These are phyloP conservation scores for Cheilosia variabilis DNA, from an alignment of 2,888 invertebrate genomes.

Conservation along the genomic window DNA sequence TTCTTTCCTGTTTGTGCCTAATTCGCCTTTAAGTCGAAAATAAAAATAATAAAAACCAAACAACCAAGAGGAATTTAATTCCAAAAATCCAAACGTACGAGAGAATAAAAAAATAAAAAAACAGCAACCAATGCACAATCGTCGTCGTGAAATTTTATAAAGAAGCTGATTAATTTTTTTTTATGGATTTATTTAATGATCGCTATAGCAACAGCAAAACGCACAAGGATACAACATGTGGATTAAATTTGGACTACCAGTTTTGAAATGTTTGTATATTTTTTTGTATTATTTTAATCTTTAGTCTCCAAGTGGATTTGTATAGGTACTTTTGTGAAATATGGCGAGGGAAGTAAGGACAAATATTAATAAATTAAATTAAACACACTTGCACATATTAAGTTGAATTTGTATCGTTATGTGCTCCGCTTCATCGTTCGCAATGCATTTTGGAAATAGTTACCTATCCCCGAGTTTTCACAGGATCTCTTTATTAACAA, in stretches of 20 bases:
- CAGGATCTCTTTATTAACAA: no score
- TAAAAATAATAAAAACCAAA: not conserved
- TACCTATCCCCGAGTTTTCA: no score
- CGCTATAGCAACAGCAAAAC: slow-evolving; percentile 6
- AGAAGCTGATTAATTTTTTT: slow-evolving; percentile 21
- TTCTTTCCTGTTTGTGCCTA: slow-evolving; percentile 60
- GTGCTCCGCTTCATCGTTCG: no score
- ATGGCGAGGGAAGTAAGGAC: slow-evolving; percentile 46
- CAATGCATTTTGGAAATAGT: no score
- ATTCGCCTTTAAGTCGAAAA: slow-evolving; percentile 55
- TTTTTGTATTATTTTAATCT: slow-evolving; percentile 7
- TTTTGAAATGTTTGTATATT: slow-evolving; percentile 69
- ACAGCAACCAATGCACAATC: slow-evolving; percentile 5
- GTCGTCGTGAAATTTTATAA: slow-evolving; percentile 18
- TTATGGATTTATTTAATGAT: slow-evolving; percentile 63
- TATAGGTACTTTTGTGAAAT: not conserved
- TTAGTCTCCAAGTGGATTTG: not conserved
- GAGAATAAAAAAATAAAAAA: not conserved
- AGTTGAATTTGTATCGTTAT: no score
- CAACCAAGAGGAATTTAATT: not conserved
- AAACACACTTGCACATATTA: no score
- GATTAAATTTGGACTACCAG: slow-evolving; percentile 74
- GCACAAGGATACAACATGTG: slow-evolving; percentile 67
- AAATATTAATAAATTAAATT: no score
- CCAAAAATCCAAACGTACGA: not conserved